Conservation (phyloP, 2,113 vertebrate species). For the Crotalus helleri region DNA sequence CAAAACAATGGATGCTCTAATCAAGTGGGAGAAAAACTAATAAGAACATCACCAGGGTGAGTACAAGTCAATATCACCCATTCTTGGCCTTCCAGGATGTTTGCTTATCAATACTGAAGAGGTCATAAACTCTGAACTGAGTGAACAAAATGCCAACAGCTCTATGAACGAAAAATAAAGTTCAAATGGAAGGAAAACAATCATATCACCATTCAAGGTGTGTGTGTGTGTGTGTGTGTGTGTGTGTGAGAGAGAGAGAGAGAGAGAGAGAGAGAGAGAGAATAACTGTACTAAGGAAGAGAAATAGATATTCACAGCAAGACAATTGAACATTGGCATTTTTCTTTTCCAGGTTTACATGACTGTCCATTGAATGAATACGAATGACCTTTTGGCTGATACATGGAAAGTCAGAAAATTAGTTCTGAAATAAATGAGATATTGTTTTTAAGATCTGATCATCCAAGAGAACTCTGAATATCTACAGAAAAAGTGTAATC, state of each 20-base stretch:
- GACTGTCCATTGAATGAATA: background rate
- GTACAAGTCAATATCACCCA: background rate
- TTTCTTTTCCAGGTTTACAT: conserved; percentile 5
- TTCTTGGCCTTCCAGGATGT: background rate
- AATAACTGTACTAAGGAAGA: background rate
- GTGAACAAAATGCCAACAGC: conserved; percentile 48
- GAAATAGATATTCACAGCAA: conserved; percentile 29
- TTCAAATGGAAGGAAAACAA: conserved; percentile 26
- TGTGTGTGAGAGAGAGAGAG: too few relatives aligned
- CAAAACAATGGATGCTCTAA: background rate
- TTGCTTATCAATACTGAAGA: background rate
- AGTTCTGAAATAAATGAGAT: background rate
- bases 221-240: background rate
- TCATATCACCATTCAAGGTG: background rate
- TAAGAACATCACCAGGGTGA: background rate
- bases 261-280: too few relatives aligned
- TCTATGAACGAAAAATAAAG: conserved; percentile 34
- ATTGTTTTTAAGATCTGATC: background rate
- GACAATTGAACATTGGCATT: conserved; percentile 31
- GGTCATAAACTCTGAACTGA: background rate
- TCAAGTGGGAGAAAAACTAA: background rate
- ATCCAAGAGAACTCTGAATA: background rate
- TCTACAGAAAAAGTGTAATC: background rate
- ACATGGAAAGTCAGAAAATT: background rate
- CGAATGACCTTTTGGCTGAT: conserved; percentile 7